Evolutionary conservation across 2,113 vertebrate genomes (phyloP), one percentile per base, ranked within the genome.

Genomic region (Nothocercus nigrocapillus): DNA sequence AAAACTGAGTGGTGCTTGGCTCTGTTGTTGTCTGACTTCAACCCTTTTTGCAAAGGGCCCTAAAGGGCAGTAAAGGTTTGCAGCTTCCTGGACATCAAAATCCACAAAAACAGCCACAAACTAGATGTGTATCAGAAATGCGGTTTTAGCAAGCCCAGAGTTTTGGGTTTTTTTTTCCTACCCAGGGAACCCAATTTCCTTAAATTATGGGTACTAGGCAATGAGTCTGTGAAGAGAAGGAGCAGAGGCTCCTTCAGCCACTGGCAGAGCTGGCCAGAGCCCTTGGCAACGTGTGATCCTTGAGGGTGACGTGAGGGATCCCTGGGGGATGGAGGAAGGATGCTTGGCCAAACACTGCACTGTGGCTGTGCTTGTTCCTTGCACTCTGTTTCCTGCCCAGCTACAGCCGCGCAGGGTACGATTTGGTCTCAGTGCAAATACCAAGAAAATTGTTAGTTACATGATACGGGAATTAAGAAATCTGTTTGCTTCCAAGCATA

Each of bases 361-460:
- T n/a, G 12, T 2, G 4, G 13, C 18, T 0, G 3, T 38, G n/a
- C 24, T 28, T 85, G 13, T 61, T 75, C 77, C 80, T 61, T 75
- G 19, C 30, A 17, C 12, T 74, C 10, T 11, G 2, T 45, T 56
- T 75, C 34, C 68, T 92, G 56, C 47, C 38, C 40, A 77, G 90
- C 56, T 70, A 74, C 78, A 87, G 61, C 62, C 49, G 25, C 13
- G 22, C 53, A 21, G 86, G 32, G 40, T 75, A 51, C 76, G 61
- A 14, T 68, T 63, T 86, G 34, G 58, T 72, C 19, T 62, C 36
- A 1, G 9, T 17, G 38, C 8, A 45, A 86, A 93, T 30, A 51
- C 72, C 68, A 70, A 86, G 85, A 85, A 96, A 94, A 96, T 89
- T 68, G 74, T 54, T 68, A 58, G 90, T 86, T 92, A 96, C 17